Base-by-base conservation (phyloP, 30 jellyfish, hydroid and myxozoan genomes). In the Haliclystus octoradiatus region DNA sequence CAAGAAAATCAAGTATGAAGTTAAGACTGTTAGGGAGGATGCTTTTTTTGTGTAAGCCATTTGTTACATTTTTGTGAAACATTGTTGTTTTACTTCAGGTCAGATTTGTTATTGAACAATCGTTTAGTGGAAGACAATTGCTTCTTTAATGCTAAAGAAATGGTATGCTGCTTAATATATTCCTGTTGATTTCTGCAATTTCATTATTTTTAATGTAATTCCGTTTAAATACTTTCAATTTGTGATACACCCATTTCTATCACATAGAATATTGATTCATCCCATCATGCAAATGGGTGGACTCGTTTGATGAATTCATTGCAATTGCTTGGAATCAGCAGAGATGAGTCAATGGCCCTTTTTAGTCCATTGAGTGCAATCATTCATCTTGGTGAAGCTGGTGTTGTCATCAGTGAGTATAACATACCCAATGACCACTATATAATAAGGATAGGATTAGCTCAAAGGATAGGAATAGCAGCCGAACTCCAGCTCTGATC, bases 371-470 rank as follows among this genome's bases (percentile, higher is more conserved):
- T 89, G 52, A 94, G 95, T 2, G 95, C 98, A 0, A 82, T 82
- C n/a, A 70, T 68, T 52, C 98, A 81, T 49, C 82, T 89, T 40
- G 95, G 95, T 1, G 87, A 85, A 26, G 98, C 98, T 14, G 98
- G 98, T 13, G 71, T 89, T 31, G 35, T 88, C 1, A 26, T 63
- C 4, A 71, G 98, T 89, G 65, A 62, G 66, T 53, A 27, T 46
- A n/a, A n/a, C n/a, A n/a, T n/a, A n/a, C n/a, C n/a, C n/a, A n/a
- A n/a, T n/a, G n/a, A n/a, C n/a, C n/a, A n/a, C n/a, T n/a, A n/a
- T n/a, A n/a, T n/a, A n/a, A n/a, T n/a, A n/a, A n/a, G n/a, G n/a
- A n/a, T n/a, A n/a, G n/a, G n/a, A n/a, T n/a, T n/a, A n/a, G n/a
- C n/a, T n/a, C n/a, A n/a, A n/a, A n/a, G n/a, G n/a, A n/a, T n/a